Evolutionary conservation across 2,113 vertebrate species (phyloP), one percentile per base, ranked within the genome.

Genomic region (Mesoclemmys tuberculata): DNA sequence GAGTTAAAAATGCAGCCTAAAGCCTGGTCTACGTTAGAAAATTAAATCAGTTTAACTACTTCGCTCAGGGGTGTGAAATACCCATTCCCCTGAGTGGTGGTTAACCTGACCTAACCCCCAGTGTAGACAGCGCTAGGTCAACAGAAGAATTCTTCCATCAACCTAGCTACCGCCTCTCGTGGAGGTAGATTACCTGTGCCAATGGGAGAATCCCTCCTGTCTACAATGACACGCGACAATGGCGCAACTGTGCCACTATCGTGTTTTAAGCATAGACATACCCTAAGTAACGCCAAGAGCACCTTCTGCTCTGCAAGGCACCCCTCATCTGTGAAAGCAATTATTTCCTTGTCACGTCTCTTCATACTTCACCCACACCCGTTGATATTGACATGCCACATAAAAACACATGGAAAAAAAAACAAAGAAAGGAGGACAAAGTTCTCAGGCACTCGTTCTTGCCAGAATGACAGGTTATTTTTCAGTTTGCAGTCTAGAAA

Each of bases 371-470:
- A 18, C 77, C 77, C 61, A 8, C 64, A 75, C 16, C 19, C 11
- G 0, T 3, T 16, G 51, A 10, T 80, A 44, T 75, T 77, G 52
- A 56, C 24, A 0, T 48, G 31, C 6, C 82, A 24, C 18, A 1
- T 0, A 78, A 29, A 31, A 88, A 31, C 19, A 78, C 44, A 8
- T 12, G 0, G n/a, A n/a, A 49, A 49, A 16, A 29, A 49, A 35
- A 52, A 31, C n/a, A 13, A 24, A 75, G 27, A 22, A 46, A 48
- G 27, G 29, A 22, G 49, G 48, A 31, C 22, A 58, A 3, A 12
- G 0, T 0, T 56, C 19, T 8, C 55, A 49, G 51, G 54, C 29
- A 80, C 27, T 58, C 49, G 29, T 11, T 10, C 3, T 27, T 79
- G 64, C n/a, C n/a, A 75, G 58, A 80, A 52, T 22, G 35, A 75